Conservation (phyloP, 2,113 vertebrate genomes). For the Asarcornis scutulata region DNA sequence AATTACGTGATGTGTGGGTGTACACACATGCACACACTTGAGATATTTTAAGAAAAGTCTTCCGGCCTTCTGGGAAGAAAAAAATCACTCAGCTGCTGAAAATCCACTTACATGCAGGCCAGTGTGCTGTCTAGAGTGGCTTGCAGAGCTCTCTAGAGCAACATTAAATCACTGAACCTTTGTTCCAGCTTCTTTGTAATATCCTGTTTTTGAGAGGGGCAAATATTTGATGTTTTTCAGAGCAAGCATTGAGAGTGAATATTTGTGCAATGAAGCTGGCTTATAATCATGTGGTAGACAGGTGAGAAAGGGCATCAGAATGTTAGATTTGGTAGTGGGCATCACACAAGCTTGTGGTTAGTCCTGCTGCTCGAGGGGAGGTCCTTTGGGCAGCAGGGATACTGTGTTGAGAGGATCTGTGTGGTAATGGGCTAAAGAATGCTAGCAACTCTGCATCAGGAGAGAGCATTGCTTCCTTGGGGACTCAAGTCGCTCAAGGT, state of each 20-base stretch:
- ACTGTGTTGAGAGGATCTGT: rapidly evolving
- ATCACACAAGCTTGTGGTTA: background rate
- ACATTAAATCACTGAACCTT: slow-evolving; percentile 49
- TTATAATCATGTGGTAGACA: background rate
- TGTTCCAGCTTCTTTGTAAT: slow-evolving; percentile 8
- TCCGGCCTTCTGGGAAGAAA: background rate
- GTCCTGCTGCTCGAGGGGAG: background rate
- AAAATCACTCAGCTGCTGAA: background rate
- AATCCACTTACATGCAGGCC: background rate
- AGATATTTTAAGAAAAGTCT: background rate
- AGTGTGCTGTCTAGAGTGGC: background rate
- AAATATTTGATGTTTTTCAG: background rate
- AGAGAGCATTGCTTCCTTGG: background rate
- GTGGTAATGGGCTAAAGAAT: background rate
- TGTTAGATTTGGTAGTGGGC: background rate
- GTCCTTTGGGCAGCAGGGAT: background rate
- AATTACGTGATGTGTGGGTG: background rate
- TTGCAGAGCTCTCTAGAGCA: slow-evolving; percentile 30
- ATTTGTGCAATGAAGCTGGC: background rate
- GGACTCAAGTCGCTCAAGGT: background rate
- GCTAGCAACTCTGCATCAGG: background rate
- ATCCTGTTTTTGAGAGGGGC: background rate
- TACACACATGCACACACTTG: background rate
- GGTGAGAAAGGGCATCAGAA: background rate
- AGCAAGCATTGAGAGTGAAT: background rate